phyloP scores from a whole-genome alignment of 2,888 invertebrate species.

The Kryphioiulus occultus region DNA sequence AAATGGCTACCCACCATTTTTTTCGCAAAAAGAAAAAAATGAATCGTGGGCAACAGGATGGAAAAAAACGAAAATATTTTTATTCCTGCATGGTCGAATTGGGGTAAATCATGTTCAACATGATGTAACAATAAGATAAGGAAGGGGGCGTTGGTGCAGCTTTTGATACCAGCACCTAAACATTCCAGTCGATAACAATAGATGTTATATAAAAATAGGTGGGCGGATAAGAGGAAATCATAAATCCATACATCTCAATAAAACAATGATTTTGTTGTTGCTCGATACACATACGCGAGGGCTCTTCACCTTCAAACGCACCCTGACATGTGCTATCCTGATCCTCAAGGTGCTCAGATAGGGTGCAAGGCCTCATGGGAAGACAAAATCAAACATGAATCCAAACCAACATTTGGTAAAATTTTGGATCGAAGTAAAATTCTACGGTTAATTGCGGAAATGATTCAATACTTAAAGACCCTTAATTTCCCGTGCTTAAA shows the following conservation, averaged over 20 bases:
- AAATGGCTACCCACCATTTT: not conserved
- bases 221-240: not conserved
- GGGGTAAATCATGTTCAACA: not conserved
- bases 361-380: not conserved
- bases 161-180: not conserved
- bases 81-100: not conserved
- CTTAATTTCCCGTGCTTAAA: not conserved
- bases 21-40: not conserved
- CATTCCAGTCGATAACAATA: not conserved
- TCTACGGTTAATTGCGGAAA: not conserved
- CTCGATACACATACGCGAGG: not conserved
- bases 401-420: too few species aligned
- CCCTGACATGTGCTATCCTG: not conserved
- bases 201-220: too few species aligned
- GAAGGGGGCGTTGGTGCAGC: not conserved
- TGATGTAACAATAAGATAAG: slow-evolving; percentile 14
- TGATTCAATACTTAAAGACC: not conserved
- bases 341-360: not conserved
- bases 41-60: not conserved
- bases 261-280: not conserved
- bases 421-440: not conserved
- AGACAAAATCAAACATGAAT: too few species aligned
- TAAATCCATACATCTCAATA: slow-evolving; percentile 26
- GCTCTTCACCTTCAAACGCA: not conserved
- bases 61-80: not conserved